phyloP scores from a whole-genome alignment of 2,888 invertebrate species.

The Heteromurus nitidus region DNA sequence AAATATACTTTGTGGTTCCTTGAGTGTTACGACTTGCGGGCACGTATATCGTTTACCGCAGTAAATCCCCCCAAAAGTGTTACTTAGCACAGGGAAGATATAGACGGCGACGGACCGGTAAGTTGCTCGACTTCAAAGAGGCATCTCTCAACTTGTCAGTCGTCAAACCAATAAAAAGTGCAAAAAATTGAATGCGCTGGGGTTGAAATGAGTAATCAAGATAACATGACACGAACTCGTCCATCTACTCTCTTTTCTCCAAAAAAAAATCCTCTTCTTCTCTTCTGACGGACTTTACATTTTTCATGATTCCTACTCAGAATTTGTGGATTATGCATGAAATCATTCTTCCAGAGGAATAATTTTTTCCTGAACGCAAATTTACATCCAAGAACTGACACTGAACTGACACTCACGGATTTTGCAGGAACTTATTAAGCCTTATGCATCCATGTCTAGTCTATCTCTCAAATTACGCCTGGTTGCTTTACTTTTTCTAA shows the following conservation, averaged over 20 bases:
- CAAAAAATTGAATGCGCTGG: conserved; percentile 52
- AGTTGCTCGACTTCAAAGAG: conserved; percentile 34
- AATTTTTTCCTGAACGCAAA: too few relatives aligned
- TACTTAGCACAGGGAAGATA: too few relatives aligned
- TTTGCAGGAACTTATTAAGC: too few relatives aligned
- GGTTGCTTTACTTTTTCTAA: too few relatives aligned
- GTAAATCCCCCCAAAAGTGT: too few relatives aligned
- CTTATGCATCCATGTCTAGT: too few relatives aligned
- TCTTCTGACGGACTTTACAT: conserved; percentile 18
- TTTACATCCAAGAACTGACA: too few relatives aligned
- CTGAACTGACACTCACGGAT: too few relatives aligned
- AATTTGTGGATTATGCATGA: too few relatives aligned
- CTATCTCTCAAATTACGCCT: too few relatives aligned
- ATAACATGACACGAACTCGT: conserved; percentile 70
- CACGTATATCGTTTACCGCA: conserved; percentile 43
- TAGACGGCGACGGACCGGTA: conserved; percentile 42
- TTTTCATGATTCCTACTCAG: too few relatives aligned
- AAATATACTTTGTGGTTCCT: conserved; percentile 41
- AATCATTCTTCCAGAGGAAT: conserved; percentile 12
- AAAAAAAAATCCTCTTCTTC: too few relatives aligned
- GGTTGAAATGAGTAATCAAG: conserved; percentile 67
- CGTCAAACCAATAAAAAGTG: conserved; percentile 61
- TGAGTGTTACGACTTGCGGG: conserved; percentile 53
- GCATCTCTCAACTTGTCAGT: conserved; percentile 58
- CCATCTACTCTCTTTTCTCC: conserved; percentile 59